Conservation (phyloP, 2,888 invertebrate genomes). For the Buathra laborator region DNA sequence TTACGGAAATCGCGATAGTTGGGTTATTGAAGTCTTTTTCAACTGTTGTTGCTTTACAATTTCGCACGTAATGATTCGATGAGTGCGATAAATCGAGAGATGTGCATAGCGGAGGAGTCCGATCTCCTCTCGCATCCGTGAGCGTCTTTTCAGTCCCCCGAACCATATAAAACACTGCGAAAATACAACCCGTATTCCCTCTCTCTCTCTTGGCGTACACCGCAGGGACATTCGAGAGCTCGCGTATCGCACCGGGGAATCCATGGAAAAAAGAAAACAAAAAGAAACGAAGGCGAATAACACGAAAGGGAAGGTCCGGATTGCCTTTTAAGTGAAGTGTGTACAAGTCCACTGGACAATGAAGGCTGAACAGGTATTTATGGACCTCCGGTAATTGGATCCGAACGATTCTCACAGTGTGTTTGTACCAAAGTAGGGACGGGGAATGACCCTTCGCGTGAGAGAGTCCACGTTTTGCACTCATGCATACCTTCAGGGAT, state of each 20-base stretch:
- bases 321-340: constrained; percentile 49
- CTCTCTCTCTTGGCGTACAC: not conserved
- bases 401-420: constrained; percentile 32
- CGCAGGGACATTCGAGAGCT: constrained; percentile 10
- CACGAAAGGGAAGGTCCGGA: constrained; percentile 40
- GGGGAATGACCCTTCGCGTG: not conserved
- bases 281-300: constrained; percentile 8
- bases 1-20: no score
- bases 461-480: constrained; percentile 25
- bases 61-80: not conserved
- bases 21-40: not conserved
- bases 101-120: not conserved
- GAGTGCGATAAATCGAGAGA: constrained; percentile 12
- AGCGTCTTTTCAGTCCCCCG: constrained; percentile 1
- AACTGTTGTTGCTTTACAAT: not conserved
- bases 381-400: constrained; percentile 32
- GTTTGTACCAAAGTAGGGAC: not conserved
- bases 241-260: constrained; percentile 18
- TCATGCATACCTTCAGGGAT: not conserved
- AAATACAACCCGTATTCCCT: constrained; percentile 24
- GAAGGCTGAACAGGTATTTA: constrained; percentile 53
- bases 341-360: constrained; percentile 34
- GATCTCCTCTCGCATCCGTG: not conserved
- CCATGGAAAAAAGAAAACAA: constrained; percentile 2
- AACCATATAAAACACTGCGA: constrained; percentile 10